Conservation (phyloP, 2,797 vertebrate genomes). For the Meriones psammophilus region DNA sequence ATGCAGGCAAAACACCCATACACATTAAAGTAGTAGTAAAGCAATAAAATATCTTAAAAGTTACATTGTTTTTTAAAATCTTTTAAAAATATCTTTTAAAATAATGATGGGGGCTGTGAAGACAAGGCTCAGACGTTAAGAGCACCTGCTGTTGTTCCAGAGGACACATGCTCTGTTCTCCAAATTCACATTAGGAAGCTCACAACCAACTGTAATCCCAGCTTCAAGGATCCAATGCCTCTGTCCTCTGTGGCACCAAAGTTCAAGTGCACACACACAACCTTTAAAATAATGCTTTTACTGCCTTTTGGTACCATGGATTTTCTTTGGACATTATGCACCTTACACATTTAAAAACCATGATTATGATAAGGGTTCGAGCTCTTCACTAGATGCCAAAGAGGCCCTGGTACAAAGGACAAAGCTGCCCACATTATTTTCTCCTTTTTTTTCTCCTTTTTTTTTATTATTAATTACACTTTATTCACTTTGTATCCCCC, state of each 20-base stretch:
- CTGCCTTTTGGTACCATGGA: background rate
- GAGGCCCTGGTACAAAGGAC: background rate
- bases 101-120: background rate
- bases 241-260: background rate
- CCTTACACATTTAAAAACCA: background rate
- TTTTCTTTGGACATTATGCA: background rate
- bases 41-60: too few species aligned
- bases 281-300: background rate
- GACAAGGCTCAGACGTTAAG: too few species aligned
- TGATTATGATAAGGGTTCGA: too few species aligned
- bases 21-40: background rate
- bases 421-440: background rate
- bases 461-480: too few species aligned
- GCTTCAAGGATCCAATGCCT: background rate
- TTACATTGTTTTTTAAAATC: background rate
- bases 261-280: background rate
- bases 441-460: too few species aligned
- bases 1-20: background rate
- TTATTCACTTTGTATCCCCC: too few species aligned
- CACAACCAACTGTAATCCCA: background rate
- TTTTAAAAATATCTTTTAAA: background rate
- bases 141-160: too few species aligned
- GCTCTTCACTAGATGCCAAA: constrained; percentile 1
- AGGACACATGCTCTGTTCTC: too few species aligned
- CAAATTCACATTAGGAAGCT: too few species aligned